Percentiles rank a stretch among this genome's conserved stretches.
phyloP scores from a whole-genome alignment of 2,113 vertebrate genomes.

The Hyla sarda region DNA sequence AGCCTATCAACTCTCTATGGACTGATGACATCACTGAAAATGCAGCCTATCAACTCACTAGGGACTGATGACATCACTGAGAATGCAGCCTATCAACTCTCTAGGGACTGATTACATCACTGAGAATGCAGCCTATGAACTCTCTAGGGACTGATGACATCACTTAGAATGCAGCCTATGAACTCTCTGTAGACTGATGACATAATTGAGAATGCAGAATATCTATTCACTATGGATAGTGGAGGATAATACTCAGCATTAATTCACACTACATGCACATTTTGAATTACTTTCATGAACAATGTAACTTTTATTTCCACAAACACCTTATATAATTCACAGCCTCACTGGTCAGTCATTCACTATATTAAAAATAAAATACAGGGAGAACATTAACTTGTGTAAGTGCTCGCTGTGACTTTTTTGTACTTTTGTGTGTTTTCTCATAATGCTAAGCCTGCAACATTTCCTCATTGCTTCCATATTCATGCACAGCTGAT shows the following conservation, averaged over 20 bases:
- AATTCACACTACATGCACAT: not conserved
- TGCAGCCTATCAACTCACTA: not conserved
- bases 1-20: no score
- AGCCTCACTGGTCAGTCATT: not conserved
- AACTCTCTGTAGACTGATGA: not conserved
- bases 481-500: constrained; percentile 18
- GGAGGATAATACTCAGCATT: not conserved
- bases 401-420: not conserved
- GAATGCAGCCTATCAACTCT: not conserved
- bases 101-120: not conserved
- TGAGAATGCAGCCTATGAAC: not conserved
- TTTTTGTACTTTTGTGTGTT: constrained; percentile 10
- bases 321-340: not conserved
- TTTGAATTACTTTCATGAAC: not conserved
- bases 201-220: not conserved
- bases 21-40: not conserved
- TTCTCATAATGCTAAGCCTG: constrained; percentile 22
- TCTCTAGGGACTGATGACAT: not conserved
- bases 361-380: not conserved
- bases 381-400: not conserved
- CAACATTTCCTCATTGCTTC: constrained; percentile 42
- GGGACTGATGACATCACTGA: not conserved
- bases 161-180: not conserved
- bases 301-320: no score
- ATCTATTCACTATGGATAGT: not conserved